These are phyloP conservation scores for Chaetops frenatus DNA, from an alignment of 2,113 vertebrate species.

Conservation along the genomic window DNA sequence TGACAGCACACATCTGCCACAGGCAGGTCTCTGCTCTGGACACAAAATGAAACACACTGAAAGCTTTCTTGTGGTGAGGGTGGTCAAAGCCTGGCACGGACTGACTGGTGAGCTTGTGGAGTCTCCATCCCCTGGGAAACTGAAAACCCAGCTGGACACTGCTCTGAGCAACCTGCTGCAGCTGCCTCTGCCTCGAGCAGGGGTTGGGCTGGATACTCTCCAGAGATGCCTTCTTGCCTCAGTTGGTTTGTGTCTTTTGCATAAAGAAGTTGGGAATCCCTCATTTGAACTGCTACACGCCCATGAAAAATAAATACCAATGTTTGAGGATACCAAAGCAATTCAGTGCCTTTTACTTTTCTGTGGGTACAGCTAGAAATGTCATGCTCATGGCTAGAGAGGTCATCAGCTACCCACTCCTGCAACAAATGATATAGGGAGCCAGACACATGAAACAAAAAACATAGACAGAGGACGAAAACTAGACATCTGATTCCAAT, in stretches of 20 bases:
- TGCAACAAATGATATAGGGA: not conserved
- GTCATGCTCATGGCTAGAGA: not conserved
- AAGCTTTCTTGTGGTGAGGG: not conserved
- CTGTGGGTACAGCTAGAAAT: not conserved
- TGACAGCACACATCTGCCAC: not conserved
- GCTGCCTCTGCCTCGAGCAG: not conserved
- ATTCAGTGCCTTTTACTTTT: not conserved
- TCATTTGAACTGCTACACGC: not conserved
- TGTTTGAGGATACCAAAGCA: not conserved
- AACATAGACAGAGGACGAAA: not conserved
- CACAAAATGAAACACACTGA: not conserved
- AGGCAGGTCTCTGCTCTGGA: not conserved
- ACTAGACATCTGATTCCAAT: conserved; percentile 19
- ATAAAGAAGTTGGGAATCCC: not conserved
- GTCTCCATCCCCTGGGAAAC: not conserved
- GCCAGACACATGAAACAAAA: not conserved
- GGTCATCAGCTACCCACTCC: not conserved
- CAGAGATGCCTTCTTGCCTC: not conserved
- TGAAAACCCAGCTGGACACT: not conserved
- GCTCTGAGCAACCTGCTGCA: not conserved
- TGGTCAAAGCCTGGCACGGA: not conserved
- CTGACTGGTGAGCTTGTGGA: not conserved
- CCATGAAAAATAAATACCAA: not conserved
- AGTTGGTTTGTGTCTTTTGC: not conserved
- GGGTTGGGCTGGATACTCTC: not conserved